Evolutionary conservation across 2,113 vertebrate genomes (phyloP).

Genomic region (Nothocercus nigrocapillus): DNA sequence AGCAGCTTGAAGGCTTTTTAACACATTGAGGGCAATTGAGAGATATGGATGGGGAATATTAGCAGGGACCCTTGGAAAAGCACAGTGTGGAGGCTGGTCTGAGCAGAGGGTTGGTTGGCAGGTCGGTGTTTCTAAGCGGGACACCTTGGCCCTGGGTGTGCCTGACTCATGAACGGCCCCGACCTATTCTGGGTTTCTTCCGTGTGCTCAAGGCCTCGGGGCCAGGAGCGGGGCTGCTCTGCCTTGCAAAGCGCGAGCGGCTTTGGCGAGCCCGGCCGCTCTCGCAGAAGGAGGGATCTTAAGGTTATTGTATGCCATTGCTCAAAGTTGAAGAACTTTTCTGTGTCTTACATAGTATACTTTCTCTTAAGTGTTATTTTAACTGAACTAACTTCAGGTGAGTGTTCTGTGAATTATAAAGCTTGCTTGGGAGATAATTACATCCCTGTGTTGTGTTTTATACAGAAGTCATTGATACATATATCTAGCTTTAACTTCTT

Average conservation of each 20-base stretch:
- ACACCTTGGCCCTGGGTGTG: background rate
- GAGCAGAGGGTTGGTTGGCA: background rate
- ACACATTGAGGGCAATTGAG: fast-evolving
- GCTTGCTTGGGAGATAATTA: conserved; percentile 8
- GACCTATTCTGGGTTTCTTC: fast-evolving
- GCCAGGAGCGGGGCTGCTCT: background rate
- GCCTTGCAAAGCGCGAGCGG: background rate
- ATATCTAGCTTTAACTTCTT: background rate
- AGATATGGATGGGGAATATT: background rate
- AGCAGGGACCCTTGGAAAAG: background rate
- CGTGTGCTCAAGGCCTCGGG: background rate
- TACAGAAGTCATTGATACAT: background rate
- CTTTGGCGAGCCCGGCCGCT: background rate
- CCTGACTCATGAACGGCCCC: fast-evolving
- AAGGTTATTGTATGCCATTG: background rate
- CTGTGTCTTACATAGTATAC: background rate
- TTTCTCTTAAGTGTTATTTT: background rate
- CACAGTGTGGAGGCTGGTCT: background rate
- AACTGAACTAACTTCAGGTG: background rate
- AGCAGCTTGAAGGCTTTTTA: background rate
- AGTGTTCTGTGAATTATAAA: conserved; percentile 32
- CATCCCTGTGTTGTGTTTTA: conserved; percentile 18
- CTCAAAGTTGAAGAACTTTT: background rate
- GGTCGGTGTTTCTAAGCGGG: background rate
- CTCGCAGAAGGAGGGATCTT: background rate